Conservation (phyloP, 2,113 vertebrate genomes). For the Cyrtonyx montezumae region DNA sequence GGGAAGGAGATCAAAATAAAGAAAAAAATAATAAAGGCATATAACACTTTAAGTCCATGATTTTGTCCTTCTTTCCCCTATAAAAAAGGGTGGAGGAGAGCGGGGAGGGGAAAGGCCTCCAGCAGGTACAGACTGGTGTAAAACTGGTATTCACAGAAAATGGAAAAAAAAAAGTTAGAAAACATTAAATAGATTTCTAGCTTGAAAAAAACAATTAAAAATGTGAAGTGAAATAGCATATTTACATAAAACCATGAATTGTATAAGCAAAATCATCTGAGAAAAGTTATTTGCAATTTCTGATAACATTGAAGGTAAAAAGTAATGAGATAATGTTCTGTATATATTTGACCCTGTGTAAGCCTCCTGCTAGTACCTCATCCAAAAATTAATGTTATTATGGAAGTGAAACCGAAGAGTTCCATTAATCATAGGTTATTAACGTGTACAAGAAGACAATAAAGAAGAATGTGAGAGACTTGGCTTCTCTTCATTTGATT, state of each 20-base stretch:
- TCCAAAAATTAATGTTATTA: neutral
- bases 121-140: neutral
- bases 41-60: neutral
- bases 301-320: neutral
- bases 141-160: neutral
- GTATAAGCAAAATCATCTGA: neutral
- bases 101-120: fast-evolving
- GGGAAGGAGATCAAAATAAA: neutral
- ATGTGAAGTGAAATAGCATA: neutral
- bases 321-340: neutral
- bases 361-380: neutral
- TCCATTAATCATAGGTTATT: neutral
- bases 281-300: neutral
- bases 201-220: neutral
- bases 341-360: neutral
- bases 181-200: neutral
- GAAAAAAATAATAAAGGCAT: neutral
- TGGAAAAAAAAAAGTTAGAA: neutral
- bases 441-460: neutral
- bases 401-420: neutral
- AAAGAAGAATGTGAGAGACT: neutral
- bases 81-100: no score
- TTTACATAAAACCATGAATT: neutral
- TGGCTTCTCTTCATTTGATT: neutral
- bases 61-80: fast-evolving